phyloP scores from a whole-genome alignment of 2,797 vertebrate species.

The Steatocranus sp. region DNA sequence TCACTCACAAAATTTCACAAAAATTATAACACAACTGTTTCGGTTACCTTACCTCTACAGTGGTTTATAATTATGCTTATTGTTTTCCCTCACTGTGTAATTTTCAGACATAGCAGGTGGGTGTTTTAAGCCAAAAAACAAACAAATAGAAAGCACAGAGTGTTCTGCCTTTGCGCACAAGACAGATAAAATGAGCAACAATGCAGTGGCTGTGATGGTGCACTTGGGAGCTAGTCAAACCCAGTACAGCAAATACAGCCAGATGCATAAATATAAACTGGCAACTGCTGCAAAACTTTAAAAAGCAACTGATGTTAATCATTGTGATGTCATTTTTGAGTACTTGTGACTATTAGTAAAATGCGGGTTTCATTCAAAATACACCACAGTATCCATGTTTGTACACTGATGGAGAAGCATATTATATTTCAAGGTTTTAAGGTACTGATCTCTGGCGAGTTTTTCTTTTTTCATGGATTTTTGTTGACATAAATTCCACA shows the following conservation, averaged over 20 bases:
- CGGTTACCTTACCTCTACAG: neutral
- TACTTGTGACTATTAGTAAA: neutral
- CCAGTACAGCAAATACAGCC: neutral
- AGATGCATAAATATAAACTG: neutral
- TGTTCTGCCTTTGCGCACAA: neutral
- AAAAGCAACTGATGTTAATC: neutral
- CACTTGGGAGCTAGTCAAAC: neutral
- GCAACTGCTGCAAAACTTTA: neutral
- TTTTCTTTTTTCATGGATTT: neutral
- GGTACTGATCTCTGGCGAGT: neutral
- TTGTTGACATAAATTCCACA: neutral
- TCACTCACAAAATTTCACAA: neutral
- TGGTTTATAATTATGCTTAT: neutral
- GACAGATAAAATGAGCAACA: neutral
- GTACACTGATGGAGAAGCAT: neutral
- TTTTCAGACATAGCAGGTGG: neutral
- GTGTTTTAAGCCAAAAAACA: neutral
- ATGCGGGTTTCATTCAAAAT: neutral
- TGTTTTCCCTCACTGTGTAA: neutral
- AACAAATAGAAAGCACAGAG: neutral
- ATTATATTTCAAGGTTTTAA: neutral
- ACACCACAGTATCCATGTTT: neutral
- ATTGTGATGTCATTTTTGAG: neutral
- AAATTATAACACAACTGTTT: neutral
- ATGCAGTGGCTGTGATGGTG: neutral